Evolutionary conservation across 1,140 invertebrate genomes (phyloP).

Genomic region (Panagrolaimus sp.): DNA sequence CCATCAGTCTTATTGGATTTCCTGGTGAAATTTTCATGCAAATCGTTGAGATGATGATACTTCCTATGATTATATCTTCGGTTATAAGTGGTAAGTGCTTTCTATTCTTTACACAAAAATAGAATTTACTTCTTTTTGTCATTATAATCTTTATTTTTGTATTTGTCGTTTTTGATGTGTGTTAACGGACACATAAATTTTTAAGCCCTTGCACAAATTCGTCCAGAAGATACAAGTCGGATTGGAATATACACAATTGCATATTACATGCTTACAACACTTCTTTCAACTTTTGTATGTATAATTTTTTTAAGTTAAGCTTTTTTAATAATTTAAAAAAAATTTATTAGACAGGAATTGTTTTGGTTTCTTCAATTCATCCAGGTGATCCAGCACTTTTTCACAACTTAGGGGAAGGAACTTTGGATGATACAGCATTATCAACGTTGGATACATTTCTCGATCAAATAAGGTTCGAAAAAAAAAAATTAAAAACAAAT

Average conservation of each 20-base stretch:
- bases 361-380: slow-evolving; percentile 36
- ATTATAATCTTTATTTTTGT: neutral
- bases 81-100: slow-evolving; percentile 23
- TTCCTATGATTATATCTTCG: slow-evolving; percentile 29
- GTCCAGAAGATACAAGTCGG: slow-evolving; percentile 40
- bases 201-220: slow-evolving; percentile 38
- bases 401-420: slow-evolving; percentile 54
- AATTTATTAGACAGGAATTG: slow-evolving; percentile 29
- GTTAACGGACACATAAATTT: slow-evolving; percentile 10
- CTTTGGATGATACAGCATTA: slow-evolving; percentile 64
- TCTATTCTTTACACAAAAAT: no score
- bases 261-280: slow-evolving; percentile 38
- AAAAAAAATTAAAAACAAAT: neutral
- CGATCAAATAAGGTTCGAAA: slow-evolving; percentile 73
- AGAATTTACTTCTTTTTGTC: no score
- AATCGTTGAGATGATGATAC: slow-evolving; percentile 37
- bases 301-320: neutral
- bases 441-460: slow-evolving; percentile 82
- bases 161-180: slow-evolving; percentile 12
- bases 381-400: slow-evolving; percentile 35
- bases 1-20: slow-evolving; percentile 46
- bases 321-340: no score
- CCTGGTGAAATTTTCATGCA: slow-evolving; percentile 45
- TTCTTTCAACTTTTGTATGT: slow-evolving; percentile 36
- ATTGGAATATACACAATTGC: slow-evolving; percentile 34